phyloP scores from a whole-genome alignment of 2,888 invertebrate species.

The Tanytarsus gracilentus region DNA sequence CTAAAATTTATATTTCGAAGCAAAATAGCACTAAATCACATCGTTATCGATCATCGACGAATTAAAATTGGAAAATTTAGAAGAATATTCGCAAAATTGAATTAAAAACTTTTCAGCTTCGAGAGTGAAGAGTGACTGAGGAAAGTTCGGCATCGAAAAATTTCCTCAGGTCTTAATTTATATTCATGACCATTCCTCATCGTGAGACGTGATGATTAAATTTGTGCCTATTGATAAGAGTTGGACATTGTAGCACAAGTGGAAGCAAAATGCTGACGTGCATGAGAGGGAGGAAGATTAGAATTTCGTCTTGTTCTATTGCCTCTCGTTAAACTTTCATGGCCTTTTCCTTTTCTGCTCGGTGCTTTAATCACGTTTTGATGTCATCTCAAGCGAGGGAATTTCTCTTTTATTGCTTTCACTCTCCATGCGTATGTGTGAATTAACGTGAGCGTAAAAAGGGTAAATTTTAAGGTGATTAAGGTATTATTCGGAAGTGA shows the following conservation, averaged over 20 bases:
- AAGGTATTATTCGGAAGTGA: no score
- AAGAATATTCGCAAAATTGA: conserved; percentile 1
- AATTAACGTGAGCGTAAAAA: no score
- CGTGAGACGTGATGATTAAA: conserved; percentile 11
- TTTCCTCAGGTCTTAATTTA: not conserved
- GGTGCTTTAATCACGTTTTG: conserved; percentile 7
- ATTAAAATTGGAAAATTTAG: conserved; percentile 5
- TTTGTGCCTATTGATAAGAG: conserved; percentile 12
- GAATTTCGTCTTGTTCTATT: not conserved
- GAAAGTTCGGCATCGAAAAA: not conserved
- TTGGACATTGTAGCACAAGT: not conserved
- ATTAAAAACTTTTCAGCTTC: no score
- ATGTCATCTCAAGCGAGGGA: not conserved
- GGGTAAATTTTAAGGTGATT: no score
- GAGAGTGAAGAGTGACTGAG: not conserved
- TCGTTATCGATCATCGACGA: conserved; percentile 10
- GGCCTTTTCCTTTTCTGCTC: not conserved
- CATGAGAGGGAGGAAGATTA: conserved; percentile 12
- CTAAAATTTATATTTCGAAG: no score
- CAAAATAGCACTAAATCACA: no score
- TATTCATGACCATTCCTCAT: not conserved
- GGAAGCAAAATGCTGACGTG: not conserved
- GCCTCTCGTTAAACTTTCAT: not conserved
- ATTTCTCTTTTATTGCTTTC: not conserved
- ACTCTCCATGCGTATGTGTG: not conserved